Evolutionary conservation across 53 echinoderm and acorn worm genomes (phyloP).

Genomic region (Holothuria leucospilota): DNA sequence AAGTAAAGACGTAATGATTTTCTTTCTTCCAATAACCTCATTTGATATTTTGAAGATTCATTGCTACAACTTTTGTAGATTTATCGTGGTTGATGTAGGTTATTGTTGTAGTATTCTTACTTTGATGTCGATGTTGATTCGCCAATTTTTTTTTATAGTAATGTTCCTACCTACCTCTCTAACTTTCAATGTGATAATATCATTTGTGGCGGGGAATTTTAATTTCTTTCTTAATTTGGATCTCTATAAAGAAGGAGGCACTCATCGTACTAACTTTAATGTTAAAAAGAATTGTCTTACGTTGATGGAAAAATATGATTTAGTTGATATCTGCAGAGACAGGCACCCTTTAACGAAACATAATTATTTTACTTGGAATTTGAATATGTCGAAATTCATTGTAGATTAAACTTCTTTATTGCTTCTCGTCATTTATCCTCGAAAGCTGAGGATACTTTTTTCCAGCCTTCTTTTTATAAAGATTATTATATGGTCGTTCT

Average conservation of each 20-base stretch:
- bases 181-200: not conserved
- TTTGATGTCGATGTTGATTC: not conserved
- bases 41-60: not conserved
- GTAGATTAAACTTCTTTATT: not conserved
- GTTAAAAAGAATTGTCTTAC: not conserved
- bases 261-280: not conserved
- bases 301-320: not conserved
- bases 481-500: not conserved
- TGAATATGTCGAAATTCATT: no score
- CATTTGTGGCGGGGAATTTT: no score
- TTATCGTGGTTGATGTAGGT: not conserved
- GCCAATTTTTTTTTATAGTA: not conserved
- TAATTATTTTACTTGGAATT: no score
- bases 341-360: not conserved
- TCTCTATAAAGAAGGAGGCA: not conserved
- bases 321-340: not conserved
- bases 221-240: not conserved
- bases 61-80: not conserved
- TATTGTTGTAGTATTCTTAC: not conserved
- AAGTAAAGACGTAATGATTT: not conserved
- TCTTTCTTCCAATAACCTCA: not conserved
- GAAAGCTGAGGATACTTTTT: no score
- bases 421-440: no score
- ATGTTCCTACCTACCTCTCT: not conserved
- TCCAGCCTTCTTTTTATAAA: not conserved